Percentiles rank a stretch among this genome's conserved stretches.
Evolutionary conservation across 2,888 invertebrate genomes (phyloP).

Genomic region (Zaprionus obscuricornis): DNA sequence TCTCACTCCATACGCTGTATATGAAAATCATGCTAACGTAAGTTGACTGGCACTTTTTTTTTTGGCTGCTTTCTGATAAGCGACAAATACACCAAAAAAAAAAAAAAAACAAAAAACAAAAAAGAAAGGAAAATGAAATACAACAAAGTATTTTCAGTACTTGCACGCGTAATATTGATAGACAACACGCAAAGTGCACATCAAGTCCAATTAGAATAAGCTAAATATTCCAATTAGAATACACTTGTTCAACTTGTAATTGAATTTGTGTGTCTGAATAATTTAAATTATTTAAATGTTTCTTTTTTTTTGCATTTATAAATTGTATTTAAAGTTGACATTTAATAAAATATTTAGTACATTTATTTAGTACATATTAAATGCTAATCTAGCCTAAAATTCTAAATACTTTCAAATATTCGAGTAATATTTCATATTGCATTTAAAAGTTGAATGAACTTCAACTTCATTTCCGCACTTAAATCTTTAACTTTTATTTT

Average conservation of each 20-base stretch:
- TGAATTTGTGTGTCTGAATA: neutral
- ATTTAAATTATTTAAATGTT: too few relatives aligned
- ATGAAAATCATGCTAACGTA: constrained; percentile 34
- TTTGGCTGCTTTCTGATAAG: constrained; percentile 46
- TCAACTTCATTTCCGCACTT: constrained; percentile 48
- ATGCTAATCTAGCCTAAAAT: too few relatives aligned
- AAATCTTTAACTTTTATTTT: too few relatives aligned
- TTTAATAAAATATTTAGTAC: too few relatives aligned
- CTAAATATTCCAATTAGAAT: too few relatives aligned
- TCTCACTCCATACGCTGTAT: too few relatives aligned
- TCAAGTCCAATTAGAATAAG: constrained; percentile 23
- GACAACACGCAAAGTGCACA: constrained; percentile 31
- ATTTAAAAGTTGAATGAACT: constrained; percentile 62
- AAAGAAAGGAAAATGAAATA: constrained; percentile 4
- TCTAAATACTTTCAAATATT: too few relatives aligned
- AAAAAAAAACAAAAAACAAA: constrained; percentile 11
- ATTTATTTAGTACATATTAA: too few relatives aligned
- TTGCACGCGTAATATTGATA: constrained; percentile 22
- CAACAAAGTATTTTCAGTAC: neutral
- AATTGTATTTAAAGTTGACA: too few relatives aligned
- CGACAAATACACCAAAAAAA: neutral
- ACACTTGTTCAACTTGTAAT: neutral
- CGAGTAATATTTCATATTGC: too few relatives aligned
- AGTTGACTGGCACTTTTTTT: constrained; percentile 53
- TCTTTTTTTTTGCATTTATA: too few relatives aligned